phyloP scores from a whole-genome alignment of 2,113 vertebrate genomes.

The Aldabrachelys gigantea region DNA sequence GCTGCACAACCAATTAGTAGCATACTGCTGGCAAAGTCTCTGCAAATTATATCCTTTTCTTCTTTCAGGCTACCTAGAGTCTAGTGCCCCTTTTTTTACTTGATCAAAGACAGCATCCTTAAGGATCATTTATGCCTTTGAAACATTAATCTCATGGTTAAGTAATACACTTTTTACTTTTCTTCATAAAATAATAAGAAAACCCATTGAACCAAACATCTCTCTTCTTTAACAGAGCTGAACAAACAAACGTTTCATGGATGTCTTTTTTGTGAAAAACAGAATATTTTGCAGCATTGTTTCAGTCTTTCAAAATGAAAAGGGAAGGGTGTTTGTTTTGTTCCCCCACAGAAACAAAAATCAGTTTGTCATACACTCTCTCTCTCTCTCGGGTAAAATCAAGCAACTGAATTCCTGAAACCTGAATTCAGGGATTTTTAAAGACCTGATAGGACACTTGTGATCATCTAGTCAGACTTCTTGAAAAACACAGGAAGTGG shows the following conservation, averaged over 20 bases:
- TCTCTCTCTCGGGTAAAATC: neutral
- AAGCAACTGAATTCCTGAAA: neutral
- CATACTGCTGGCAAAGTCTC: neutral
- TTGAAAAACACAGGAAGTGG: neutral
- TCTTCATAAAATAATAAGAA: neutral
- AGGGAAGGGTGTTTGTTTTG: neutral
- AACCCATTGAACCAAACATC: neutral
- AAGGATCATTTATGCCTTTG: slow-evolving; percentile 18
- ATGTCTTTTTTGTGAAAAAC: neutral
- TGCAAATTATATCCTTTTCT: neutral
- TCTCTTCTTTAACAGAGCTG: neutral
- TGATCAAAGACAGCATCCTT: slow-evolving; percentile 19
- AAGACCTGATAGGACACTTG: neutral
- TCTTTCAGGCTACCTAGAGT: neutral
- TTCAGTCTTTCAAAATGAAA: neutral
- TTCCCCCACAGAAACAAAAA: neutral
- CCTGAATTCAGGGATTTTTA: neutral
- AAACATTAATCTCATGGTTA: slow-evolving; percentile 29
- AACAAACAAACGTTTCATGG: neutral
- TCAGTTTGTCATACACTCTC: neutral
- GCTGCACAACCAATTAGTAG: slow-evolving; percentile 28
- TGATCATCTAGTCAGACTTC: neutral
- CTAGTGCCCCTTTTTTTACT: neutral
- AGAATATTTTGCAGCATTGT: neutral
- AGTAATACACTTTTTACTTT: neutral